phyloP scores from a whole-genome alignment of 2,113 vertebrate genomes.

The Podilymbus podiceps region DNA sequence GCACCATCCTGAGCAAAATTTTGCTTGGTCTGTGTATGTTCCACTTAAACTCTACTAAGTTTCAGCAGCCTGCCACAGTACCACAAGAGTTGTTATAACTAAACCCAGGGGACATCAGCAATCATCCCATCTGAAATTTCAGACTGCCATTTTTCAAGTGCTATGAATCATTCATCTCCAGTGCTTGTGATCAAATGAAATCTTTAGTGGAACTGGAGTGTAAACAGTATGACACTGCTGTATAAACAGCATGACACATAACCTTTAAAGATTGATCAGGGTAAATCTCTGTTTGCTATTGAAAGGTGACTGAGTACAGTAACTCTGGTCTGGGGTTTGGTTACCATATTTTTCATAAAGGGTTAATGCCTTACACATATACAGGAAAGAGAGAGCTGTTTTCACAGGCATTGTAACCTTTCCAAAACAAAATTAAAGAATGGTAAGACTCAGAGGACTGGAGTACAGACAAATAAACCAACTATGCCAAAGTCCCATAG shows the following conservation, averaged over 20 bases:
- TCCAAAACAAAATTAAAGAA: not conserved
- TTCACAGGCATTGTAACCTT: not conserved
- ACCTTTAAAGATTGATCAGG: not conserved
- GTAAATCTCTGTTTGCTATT: not conserved
- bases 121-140: not conserved
- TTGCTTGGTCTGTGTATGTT: not conserved
- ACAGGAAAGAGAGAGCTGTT: not conserved
- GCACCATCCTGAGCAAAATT: not conserved
- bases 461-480: not conserved
- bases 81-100: not conserved
- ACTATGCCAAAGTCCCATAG: not conserved
- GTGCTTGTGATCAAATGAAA: not conserved
- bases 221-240: not conserved
- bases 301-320: not conserved
- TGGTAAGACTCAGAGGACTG: not conserved
- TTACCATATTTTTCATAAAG: not conserved
- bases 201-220: not conserved
- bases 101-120: not conserved
- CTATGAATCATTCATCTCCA: constrained; percentile 6
- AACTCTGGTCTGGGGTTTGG: not conserved
- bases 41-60: not conserved
- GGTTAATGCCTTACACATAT: not conserved
- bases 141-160: not conserved
- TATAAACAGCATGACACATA: not conserved
- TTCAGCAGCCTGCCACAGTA: not conserved